These are phyloP conservation scores for Chromobotia macracanthus DNA, from an alignment of 2,797 vertebrate genomes.

Conservation along the genomic window DNA sequence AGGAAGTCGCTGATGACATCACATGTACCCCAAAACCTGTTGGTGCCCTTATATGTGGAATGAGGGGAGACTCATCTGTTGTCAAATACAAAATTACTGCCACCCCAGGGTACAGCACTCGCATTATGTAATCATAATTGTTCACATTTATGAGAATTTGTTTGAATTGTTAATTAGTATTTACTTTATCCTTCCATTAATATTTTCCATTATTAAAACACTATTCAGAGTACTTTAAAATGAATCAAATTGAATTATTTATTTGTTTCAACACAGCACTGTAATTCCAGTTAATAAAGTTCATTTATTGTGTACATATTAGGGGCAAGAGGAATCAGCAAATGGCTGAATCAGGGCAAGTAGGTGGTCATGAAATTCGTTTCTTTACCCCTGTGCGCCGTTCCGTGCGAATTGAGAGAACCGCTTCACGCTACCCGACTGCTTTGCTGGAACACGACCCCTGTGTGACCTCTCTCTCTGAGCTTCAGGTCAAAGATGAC, in stretches of 20 bases:
- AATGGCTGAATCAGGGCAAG: conserved; percentile 42
- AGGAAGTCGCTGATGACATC: conserved; percentile 2
- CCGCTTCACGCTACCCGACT: conserved; percentile 68
- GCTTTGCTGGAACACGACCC: conserved; percentile 84
- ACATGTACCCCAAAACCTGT: conserved; percentile 68
- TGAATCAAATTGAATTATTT: no score
- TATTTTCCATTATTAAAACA: no score
- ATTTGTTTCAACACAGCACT: no score
- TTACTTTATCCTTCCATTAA: no score
- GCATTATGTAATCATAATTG: neutral
- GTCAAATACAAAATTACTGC: conserved; percentile 81
- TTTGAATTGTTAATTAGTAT: no score
- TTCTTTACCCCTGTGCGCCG: conserved; percentile 88
- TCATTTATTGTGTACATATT: neutral
- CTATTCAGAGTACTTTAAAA: no score
- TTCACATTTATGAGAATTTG: neutral
- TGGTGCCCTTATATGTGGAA: conserved; percentile 67
- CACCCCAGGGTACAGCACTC: conserved; percentile 72
- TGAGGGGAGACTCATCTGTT: conserved; percentile 69
- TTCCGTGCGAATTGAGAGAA: conserved; percentile 80
- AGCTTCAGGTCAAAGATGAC: conserved; percentile 66
- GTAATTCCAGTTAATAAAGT: no score
- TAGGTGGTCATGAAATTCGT: conserved; percentile 76
- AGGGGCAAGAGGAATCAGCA: conserved; percentile 65
- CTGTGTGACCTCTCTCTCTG: conserved; percentile 81